These are phyloP conservation scores for Ecdyonurus torrentis DNA, from an alignment of 2,888 invertebrate genomes.

Conservation along the genomic window DNA sequence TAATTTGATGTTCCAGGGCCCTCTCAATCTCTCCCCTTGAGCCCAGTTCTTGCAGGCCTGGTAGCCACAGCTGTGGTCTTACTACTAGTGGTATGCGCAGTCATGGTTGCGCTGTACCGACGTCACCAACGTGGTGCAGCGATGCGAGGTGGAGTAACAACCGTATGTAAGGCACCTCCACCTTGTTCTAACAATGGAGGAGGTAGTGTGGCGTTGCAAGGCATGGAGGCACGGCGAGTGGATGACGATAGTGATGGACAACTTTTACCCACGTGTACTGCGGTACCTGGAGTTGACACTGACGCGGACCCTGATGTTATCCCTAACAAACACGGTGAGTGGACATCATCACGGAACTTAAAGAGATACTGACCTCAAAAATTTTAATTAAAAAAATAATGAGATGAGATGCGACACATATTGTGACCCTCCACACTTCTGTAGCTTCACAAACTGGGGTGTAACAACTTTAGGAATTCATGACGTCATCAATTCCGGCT, in stretches of 20 bases:
- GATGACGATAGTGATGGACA: constrained; percentile 15
- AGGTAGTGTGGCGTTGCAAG: constrained; percentile 20
- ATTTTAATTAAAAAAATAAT: too few species aligned
- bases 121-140: constrained; percentile 20
- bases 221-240: constrained; percentile 9
- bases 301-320: constrained; percentile 78
- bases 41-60: constrained; percentile 58
- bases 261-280: constrained; percentile 33
- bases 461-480: too few species aligned
- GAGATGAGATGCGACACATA: too few species aligned
- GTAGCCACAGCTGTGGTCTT: constrained; percentile 59
- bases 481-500: too few species aligned
- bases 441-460: too few species aligned
- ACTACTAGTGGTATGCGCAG: constrained; percentile 58
- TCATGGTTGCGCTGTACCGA: constrained; percentile 54
- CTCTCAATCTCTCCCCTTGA: constrained; percentile 43
- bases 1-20: constrained; percentile 41
- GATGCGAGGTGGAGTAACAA: constrained; percentile 18
- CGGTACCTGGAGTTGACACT: constrained; percentile 23
- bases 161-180: constrained; percentile 26
- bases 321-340: constrained; percentile 71
- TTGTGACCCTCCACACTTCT: too few species aligned
- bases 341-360: too few species aligned
- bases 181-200: constrained; percentile 29
- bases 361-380: too few species aligned